phyloP scores from a whole-genome alignment of 2,888 invertebrate species.

The Tipula helvola region DNA sequence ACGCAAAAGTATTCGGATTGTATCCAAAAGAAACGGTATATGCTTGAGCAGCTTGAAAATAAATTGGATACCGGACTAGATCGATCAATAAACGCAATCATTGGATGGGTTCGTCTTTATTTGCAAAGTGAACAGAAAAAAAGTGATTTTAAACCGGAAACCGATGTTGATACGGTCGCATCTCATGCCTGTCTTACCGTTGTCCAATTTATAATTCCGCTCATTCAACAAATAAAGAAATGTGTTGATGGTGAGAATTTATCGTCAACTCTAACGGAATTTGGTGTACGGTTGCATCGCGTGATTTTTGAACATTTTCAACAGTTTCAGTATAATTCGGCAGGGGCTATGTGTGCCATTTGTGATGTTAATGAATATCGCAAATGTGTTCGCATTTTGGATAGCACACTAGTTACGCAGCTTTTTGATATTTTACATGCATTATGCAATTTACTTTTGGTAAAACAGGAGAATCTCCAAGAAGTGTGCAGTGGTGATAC shows the following conservation, averaged over 20 bases:
- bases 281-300: slow-evolving; percentile 85
- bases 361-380: slow-evolving; percentile 98
- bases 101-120: slow-evolving; percentile 83
- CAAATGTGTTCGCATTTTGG: slow-evolving; percentile 61
- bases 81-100: slow-evolving; percentile 72
- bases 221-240: slow-evolving; percentile 63
- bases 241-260: slow-evolving; percentile 89
- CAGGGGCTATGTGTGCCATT: slow-evolving; percentile 93
- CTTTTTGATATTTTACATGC: slow-evolving; percentile 95
- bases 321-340: slow-evolving; percentile 87
- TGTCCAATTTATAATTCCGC: slow-evolving; percentile 65
- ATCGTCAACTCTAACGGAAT: slow-evolving; percentile 70
- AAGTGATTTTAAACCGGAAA: slow-evolving; percentile 83
- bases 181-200: slow-evolving; percentile 79
- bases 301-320: slow-evolving; percentile 90
- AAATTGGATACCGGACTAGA: slow-evolving; percentile 85
- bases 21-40: slow-evolving; percentile 68
- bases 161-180: slow-evolving; percentile 72
- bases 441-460: slow-evolving; percentile 86
- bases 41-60: slow-evolving; percentile 78
- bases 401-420: slow-evolving; percentile 64
- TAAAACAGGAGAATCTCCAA: slow-evolving; percentile 90
- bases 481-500: slow-evolving; percentile 93
- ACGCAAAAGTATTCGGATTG: slow-evolving; percentile 83
- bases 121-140: slow-evolving; percentile 90